These are phyloP conservation scores for Trypoxylus dichotomus DNA, from an alignment of 1,140 invertebrate species.

Conservation along the genomic window DNA sequence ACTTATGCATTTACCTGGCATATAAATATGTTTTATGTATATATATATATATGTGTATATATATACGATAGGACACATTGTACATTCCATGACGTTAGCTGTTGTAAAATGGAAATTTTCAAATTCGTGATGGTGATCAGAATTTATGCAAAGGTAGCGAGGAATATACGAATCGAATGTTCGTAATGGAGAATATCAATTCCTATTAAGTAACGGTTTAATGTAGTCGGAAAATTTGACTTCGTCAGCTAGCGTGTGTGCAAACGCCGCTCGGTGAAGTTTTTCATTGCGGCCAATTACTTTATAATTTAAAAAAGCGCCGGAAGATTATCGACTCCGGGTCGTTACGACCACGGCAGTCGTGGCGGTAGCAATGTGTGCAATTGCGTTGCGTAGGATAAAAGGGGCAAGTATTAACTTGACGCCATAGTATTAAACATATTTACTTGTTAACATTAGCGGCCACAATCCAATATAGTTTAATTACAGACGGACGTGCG, in stretches of 20 bases:
- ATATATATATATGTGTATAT: too few relatives aligned
- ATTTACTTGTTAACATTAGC: slow-evolving; percentile 42
- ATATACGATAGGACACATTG: too few relatives aligned
- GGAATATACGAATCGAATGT: not conserved
- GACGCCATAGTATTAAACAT: slow-evolving; percentile 40
- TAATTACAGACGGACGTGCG: slow-evolving; percentile 40
- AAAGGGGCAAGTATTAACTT: slow-evolving; percentile 36
- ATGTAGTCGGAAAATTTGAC: slow-evolving; percentile 4
- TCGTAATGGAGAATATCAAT: slow-evolving; percentile 1
- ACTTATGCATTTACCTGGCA: too few relatives aligned
- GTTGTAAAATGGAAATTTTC: not conserved
- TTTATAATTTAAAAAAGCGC: slow-evolving; percentile 13
- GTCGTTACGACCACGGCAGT: slow-evolving; percentile 11
- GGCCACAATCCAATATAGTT: slow-evolving; percentile 41
- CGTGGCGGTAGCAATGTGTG: slow-evolving; percentile 12
- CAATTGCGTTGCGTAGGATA: slow-evolving; percentile 34
- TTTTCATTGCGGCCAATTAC: slow-evolving; percentile 24
- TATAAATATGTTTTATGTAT: too few relatives aligned
- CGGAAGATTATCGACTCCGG: slow-evolving; percentile 26
- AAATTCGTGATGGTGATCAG: not conserved
- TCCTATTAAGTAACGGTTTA: not conserved
- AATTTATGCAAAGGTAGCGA: not conserved
- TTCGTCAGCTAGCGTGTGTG: not conserved
- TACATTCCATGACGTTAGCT: too few relatives aligned
- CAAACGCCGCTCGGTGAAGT: not conserved